Base-by-base conservation (phyloP, 2,888 invertebrate genomes). In the Thalpophila matura region DNA sequence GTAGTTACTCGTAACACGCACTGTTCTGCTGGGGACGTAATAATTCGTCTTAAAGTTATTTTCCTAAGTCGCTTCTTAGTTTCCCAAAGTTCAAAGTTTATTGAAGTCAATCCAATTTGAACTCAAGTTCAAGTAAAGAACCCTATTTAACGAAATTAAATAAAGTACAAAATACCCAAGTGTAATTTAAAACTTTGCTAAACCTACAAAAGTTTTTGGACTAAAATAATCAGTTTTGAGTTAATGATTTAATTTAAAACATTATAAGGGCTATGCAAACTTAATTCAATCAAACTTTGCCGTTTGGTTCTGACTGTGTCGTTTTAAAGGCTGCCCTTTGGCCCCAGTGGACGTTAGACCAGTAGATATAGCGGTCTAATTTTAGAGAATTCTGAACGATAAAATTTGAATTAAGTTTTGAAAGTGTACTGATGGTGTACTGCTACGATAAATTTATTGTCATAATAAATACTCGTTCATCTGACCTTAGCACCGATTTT, bases 211-310 rank as follows among this genome's bases (percentile, higher is more conserved):
- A 64, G 31, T 58, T 72, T 61, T 56, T 47, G 29, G 40, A 27
- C 6, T 18, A n/a, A 51, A 42, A 51, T 56, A 56, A 65, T 37
- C 18, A 37, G 24, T n/a, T n/a, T n/a, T n/a, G n/a, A n/a, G 33
- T 29, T 64, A 37, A 54, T 47, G 6, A 71, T 71, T 45, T 54
- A 33, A 49, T 42, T 47, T 66, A 51, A 20, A 66, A 53, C 37
- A 43, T 63, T 71, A 20, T 42, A 29, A 20, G 12, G 7, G 4
- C 0, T 46, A 18, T 55, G 14, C 40, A 18, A 24, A 33, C 4
- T 46, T 35, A 35, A 38, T 50, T 50, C 29, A 46, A 51, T 51
- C 10, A 14, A 61, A 61, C 12, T 49, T 12, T 20, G 7, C 10
- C 14, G 10, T n/a, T 27, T 18, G 9, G 5, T 33, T 18, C 18